Conservation (phyloP, 2,797 vertebrate species). For the Poeciliopsis gracilis region DNA sequence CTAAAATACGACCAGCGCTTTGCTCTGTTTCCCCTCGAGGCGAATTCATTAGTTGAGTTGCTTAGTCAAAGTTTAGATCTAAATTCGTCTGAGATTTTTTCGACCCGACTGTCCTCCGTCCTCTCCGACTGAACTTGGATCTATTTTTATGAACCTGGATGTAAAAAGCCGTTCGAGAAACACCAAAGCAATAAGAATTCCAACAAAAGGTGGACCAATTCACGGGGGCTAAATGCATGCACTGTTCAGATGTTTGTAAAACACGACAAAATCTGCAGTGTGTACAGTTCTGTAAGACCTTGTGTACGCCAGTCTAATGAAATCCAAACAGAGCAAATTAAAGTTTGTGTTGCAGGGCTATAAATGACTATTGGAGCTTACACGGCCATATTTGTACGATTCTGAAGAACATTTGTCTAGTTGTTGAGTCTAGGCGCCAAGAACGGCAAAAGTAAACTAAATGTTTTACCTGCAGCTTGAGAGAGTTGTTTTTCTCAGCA, state of each 20-base stretch:
- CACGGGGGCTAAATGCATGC: not conserved
- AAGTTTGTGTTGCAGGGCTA: not conserved
- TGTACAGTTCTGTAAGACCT: not conserved
- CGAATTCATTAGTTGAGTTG: not conserved
- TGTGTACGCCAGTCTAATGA: not conserved
- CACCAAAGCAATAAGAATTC: not conserved
- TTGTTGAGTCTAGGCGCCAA: too few relatives aligned
- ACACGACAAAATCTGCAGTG: not conserved
- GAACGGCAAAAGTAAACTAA: not conserved
- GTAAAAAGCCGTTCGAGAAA: not conserved
- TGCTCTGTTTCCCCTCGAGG: not conserved
- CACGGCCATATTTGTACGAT: not conserved
- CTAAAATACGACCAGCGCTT: not conserved
- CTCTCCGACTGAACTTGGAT: not conserved
- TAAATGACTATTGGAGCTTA: not conserved
- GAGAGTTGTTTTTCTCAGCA: not conserved
- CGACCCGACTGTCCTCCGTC: not conserved
- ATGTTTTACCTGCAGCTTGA: conserved; percentile 3
- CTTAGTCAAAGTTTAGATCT: not conserved
- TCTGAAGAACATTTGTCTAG: too few relatives aligned
- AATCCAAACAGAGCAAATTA: not conserved
- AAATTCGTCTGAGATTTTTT: not conserved
- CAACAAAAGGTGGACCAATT: not conserved
- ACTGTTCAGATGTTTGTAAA: not conserved
- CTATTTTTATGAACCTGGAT: not conserved